phyloP scores from a whole-genome alignment of 2,113 vertebrate species.

The Hipposideros armiger region DNA sequence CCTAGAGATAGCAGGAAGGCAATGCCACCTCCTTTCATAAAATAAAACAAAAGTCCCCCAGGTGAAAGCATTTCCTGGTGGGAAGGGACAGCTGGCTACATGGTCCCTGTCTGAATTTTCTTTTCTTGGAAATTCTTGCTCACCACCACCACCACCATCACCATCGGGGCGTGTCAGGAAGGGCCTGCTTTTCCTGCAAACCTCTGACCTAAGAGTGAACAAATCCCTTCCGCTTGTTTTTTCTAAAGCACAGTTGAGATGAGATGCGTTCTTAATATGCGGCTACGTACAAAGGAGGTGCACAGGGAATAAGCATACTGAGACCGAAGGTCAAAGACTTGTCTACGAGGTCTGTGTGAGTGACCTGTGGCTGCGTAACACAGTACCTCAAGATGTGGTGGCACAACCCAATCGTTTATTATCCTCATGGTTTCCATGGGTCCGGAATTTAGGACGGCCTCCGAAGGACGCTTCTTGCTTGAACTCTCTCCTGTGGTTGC shows the following conservation, averaged over 20 bases:
- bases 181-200: neutral
- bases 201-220: neutral
- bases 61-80: neutral
- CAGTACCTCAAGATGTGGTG: neutral
- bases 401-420: fast-evolving
- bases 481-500: neutral
- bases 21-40: neutral
- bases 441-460: neutral
- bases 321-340: neutral
- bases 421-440: neutral
- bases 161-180: neutral
- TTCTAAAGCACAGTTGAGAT: neutral
- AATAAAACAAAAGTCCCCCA: neutral
- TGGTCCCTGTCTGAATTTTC: neutral
- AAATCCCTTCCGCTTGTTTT: neutral
- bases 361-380: neutral
- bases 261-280: neutral
- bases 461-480: fast-evolving
- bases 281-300: neutral
- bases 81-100: neutral
- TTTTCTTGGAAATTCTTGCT: neutral
- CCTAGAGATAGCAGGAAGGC: neutral
- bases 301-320: neutral
- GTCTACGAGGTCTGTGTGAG: neutral
- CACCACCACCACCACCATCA: too few relatives aligned